Evolutionary conservation across 2,113 vertebrate species (phyloP), one percentile per base, ranked within the genome.

Genomic region (Lampris megalopsis): DNA sequence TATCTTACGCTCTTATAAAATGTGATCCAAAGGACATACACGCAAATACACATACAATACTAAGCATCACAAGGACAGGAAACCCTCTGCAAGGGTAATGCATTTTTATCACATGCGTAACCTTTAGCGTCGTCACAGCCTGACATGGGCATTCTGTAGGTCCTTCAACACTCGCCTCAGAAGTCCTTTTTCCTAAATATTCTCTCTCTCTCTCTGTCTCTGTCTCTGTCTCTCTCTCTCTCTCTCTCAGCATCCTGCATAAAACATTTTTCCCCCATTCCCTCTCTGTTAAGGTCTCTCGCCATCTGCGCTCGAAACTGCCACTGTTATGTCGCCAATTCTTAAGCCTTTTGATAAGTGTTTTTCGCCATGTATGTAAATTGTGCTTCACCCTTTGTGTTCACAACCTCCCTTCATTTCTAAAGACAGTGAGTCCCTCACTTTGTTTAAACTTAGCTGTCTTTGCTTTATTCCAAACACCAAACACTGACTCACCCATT

Each of bases 61-160:
- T 37, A 75, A 49, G 38, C 52, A 43, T 7, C 37, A 62, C 37
- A 76, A 81, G 71, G 64, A 75, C 68, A 81, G 62, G 77, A 68
- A 80, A 64, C 63, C 13, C 41, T 43, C 70, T 4, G 6, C 59
- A 75, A 73, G 68, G 63, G 52, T 86, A 77, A 85, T 84, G 48
- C 57, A 79, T 86, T 82, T 81, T 84, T 88, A 84, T 75, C 68
- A 73, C 73, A 74, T 68, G 67, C 49, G 56, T 82, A 40, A 68
- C 38, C 56, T 59, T 61, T 56, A 56, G 47, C 36, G 0, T 36
- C 36, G 38, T 45, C 53, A 36, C 38, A 38, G 66, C 48, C 37
- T 62, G 40, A 59, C 57, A 68, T 60, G 35, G 2, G 68, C 53
- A 71, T 74, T 73, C n/a, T 35, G 54, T 60, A 38, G 13, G 50